Evolutionary conservation across 2,888 invertebrate genomes (phyloP).

Genomic region (Drosophila lacicola): DNA sequence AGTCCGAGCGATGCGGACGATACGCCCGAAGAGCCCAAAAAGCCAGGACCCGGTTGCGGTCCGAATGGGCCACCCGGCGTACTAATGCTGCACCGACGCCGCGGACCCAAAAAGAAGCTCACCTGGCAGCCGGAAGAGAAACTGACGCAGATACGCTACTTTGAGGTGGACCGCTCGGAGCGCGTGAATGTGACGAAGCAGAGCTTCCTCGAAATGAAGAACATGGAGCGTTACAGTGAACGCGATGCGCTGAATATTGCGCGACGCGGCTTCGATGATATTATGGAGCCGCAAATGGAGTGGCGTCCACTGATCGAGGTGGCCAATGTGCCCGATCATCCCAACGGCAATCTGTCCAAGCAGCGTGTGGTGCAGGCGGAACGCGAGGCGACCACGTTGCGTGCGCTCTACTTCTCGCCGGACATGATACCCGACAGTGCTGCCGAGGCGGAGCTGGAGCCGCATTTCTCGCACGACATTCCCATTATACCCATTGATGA

Average conservation of each 20-base stretch:
- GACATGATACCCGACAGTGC: slow-evolving; percentile 94
- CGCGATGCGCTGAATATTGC: slow-evolving; percentile 92
- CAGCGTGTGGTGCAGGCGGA: slow-evolving; percentile 95
- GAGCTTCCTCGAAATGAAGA: slow-evolving; percentile 94
- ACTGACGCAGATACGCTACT: slow-evolving; percentile 93
- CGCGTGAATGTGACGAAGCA: slow-evolving; percentile 96
- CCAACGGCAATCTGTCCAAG: slow-evolving; percentile 91
- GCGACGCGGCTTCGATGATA: slow-evolving; percentile 91
- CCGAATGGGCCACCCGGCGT: slow-evolving; percentile 90
- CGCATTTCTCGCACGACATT: slow-evolving; percentile 91
- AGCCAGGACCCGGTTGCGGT: slow-evolving; percentile 85
- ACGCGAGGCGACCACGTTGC: slow-evolving; percentile 93
- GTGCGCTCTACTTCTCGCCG: slow-evolving; percentile 92
- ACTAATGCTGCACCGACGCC: slow-evolving; percentile 89
- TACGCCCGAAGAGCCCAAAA: slow-evolving; percentile 71
- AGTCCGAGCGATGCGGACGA: slow-evolving; percentile 67
- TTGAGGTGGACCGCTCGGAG: slow-evolving; percentile 98
- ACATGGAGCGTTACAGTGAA: slow-evolving; percentile 94
- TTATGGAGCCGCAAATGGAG: slow-evolving; percentile 92
- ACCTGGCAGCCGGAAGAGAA: slow-evolving; percentile 93
- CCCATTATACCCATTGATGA: slow-evolving; percentile 95
- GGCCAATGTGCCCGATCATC: slow-evolving; percentile 88
- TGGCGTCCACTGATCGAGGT: slow-evolving; percentile 91
- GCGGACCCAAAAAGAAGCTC: slow-evolving; percentile 92
- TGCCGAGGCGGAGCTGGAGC: slow-evolving; percentile 94